Percentiles rank a stretch among this genome's conserved stretches.
Conservation (phyloP, 1,140 invertebrate genomes). For the Drosophila cardini region DNA sequence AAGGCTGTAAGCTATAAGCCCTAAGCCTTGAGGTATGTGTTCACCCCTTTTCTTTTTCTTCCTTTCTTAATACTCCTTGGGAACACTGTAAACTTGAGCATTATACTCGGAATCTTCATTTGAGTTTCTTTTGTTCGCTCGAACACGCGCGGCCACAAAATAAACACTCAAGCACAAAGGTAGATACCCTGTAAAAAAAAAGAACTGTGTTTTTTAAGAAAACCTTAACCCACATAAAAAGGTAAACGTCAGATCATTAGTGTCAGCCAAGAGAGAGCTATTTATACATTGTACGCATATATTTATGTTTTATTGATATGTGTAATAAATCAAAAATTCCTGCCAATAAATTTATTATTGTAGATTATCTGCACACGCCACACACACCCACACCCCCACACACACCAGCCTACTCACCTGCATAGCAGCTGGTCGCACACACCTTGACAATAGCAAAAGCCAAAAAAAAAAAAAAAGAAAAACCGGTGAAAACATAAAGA, state of each 20-base stretch:
- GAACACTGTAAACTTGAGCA: slow-evolving; percentile 56
- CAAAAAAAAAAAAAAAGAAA: slow-evolving; percentile 14
- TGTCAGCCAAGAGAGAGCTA: slow-evolving; percentile 66
- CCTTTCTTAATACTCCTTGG: not conserved
- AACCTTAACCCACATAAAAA: slow-evolving; percentile 28
- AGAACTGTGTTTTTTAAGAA: not conserved
- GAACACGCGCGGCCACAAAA: slow-evolving; percentile 27
- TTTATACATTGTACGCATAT: slow-evolving; percentile 43
- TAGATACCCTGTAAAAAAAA: slow-evolving; percentile 7
- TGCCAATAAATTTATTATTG: slow-evolving; percentile 82
- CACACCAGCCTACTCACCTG: slow-evolving; percentile 13
- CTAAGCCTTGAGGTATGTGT: not conserved
- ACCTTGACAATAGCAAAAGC: slow-evolving; percentile 68
- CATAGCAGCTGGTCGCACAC: slow-evolving; percentile 18
- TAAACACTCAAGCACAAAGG: slow-evolving; percentile 20
- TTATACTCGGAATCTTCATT: slow-evolving; percentile 18
- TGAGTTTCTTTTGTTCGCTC: slow-evolving; percentile 26
- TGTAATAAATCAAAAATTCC: slow-evolving; percentile 81
- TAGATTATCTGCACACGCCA: slow-evolving; percentile 65
- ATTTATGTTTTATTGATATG: slow-evolving; percentile 67
- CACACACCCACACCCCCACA: not conserved
- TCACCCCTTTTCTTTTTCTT: not conserved
- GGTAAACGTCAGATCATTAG: slow-evolving; percentile 76
- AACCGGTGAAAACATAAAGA: slow-evolving; percentile 1
- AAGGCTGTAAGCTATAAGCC: slow-evolving; percentile 42